Conservation (phyloP, 1,140 invertebrate species). For the Batillaria attramentaria region DNA sequence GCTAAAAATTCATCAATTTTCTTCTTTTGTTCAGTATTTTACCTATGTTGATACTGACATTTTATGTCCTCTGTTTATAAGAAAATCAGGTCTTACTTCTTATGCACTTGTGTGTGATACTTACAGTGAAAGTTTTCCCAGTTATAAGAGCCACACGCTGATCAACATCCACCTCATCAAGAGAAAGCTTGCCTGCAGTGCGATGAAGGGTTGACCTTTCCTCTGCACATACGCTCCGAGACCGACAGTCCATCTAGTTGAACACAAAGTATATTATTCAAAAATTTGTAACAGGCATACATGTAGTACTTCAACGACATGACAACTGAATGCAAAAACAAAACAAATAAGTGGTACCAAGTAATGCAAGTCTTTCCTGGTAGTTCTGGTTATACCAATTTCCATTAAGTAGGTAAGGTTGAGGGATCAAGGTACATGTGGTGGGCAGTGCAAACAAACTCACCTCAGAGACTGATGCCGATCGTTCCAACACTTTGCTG, state of each 20-base stretch:
- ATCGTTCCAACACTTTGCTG: slow-evolving; percentile 53
- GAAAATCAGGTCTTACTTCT: too few species aligned
- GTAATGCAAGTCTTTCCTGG: neutral
- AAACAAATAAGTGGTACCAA: neutral
- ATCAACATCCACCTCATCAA: slow-evolving; percentile 37
- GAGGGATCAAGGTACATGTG: neutral
- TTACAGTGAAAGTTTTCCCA: neutral
- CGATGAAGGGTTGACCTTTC: slow-evolving; percentile 8
- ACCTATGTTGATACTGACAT: too few species aligned
- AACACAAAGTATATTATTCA: slow-evolving; percentile 1
- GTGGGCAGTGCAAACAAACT: slow-evolving; percentile 6
- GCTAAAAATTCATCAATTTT: too few species aligned
- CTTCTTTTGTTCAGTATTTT: too few species aligned
- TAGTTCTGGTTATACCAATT: too few species aligned
- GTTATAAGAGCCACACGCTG: slow-evolving; percentile 8
- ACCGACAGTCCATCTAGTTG: slow-evolving; percentile 20
- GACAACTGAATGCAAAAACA: neutral
- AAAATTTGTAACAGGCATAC: neutral
- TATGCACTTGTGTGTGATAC: neutral
- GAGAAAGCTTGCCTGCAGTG: slow-evolving; percentile 35
- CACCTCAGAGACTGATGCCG: slow-evolving; percentile 54
- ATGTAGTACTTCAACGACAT: neutral
- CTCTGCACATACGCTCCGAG: neutral
- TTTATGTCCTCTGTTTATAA: too few species aligned
- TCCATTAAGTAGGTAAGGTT: too few species aligned